These are phyloP conservation scores for Gymnoscopelus microlampas DNA, from an alignment of 2,797 vertebrate genomes.

Conservation along the genomic window DNA sequence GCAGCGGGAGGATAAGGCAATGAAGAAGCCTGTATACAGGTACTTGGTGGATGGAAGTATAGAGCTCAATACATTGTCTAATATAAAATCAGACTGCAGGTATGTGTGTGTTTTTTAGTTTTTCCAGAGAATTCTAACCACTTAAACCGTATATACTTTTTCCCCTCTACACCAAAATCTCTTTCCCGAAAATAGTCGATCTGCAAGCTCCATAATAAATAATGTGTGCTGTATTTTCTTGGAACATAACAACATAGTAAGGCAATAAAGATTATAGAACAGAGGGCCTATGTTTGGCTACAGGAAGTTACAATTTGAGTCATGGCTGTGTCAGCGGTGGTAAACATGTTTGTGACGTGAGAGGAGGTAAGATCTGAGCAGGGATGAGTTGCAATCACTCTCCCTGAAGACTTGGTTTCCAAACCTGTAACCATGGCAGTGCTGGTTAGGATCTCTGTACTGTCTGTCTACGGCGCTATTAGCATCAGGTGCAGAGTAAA, in stretches of 20 bases:
- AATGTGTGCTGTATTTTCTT: too few relatives aligned
- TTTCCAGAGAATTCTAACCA: too few relatives aligned
- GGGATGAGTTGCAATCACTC: conserved; percentile 53
- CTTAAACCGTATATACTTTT: too few relatives aligned
- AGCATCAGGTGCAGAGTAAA: conserved; percentile 38
- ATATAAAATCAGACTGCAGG: too few relatives aligned
- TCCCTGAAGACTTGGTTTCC: conserved; percentile 69
- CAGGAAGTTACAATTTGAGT: conserved; percentile 1
- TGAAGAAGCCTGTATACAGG: conserved; percentile 4
- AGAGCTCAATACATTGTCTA: too few relatives aligned
- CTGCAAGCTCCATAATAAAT: too few relatives aligned
- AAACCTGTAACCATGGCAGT: conserved; percentile 78
- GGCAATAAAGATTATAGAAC: not conserved
- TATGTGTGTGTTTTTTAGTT: not conserved
- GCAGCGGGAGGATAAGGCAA: conserved; percentile 14
- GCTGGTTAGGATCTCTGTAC: conserved; percentile 51
- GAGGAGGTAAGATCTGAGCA: conserved; percentile 31
- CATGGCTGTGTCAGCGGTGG: conserved; percentile 22
- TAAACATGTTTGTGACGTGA: conserved; percentile 73
- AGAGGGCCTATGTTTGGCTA: not conserved
- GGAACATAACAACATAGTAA: conserved; percentile 8
- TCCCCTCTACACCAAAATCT: too few relatives aligned
- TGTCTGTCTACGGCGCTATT: conserved; percentile 37
- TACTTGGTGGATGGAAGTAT: not conserved
- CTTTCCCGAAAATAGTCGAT: too few relatives aligned